These are phyloP conservation scores for Gymnogyps californianus DNA, from an alignment of 2,113 vertebrate species.

Conservation along the genomic window DNA sequence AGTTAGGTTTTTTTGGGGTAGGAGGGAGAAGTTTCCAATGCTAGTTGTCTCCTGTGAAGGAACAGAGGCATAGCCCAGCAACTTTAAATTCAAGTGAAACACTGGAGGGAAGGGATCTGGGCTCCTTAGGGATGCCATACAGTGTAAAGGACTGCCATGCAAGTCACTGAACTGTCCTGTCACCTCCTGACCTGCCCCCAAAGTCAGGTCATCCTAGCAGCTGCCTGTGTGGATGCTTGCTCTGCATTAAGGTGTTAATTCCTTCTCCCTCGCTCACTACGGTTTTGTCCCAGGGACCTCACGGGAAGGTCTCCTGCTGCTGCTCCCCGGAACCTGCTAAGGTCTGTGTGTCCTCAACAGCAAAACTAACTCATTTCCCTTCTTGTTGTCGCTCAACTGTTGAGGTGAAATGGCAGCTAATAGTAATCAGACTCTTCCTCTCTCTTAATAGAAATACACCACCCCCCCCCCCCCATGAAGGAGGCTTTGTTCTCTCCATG, in stretches of 20 bases:
- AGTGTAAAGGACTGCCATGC: background rate
- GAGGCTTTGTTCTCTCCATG: background rate
- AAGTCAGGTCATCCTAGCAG: background rate
- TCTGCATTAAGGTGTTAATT: background rate
- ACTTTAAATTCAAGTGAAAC: background rate
- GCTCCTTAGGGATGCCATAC: background rate
- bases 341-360: background rate
- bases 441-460: background rate
- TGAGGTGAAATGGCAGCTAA: background rate
- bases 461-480: accelerated
- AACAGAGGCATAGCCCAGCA: background rate
- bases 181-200: background rate
- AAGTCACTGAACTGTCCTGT: background rate
- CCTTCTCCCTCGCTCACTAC: accelerated
- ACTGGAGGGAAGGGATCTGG: background rate
- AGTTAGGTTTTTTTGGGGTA: background rate
- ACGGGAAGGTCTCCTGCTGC: background rate
- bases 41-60: background rate
- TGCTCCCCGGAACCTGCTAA: background rate
- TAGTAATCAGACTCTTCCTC: background rate
- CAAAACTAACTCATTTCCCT: background rate
- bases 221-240: background rate
- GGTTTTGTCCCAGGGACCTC: background rate
- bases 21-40: background rate
- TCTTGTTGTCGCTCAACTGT: background rate